Conservation (phyloP, 2,888 invertebrate genomes). For the Drosophila diplacantha region DNA sequence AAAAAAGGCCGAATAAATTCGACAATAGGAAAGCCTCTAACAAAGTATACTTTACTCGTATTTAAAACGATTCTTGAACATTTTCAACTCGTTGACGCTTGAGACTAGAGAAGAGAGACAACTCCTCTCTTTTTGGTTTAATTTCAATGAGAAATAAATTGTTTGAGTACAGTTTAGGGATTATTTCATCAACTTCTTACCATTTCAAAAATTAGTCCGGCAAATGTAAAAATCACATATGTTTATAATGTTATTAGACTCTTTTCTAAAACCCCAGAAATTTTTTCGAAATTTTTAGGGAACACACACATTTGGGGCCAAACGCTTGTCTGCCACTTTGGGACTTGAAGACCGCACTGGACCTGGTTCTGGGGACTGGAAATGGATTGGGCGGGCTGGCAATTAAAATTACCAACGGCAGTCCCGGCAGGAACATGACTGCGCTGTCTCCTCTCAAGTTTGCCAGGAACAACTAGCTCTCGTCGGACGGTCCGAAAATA, state of each 20-base stretch:
- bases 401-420: constrained; percentile 35
- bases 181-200: background rate
- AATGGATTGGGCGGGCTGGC: constrained; percentile 15
- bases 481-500: constrained; percentile 15
- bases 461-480: constrained; percentile 2
- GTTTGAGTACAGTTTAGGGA: background rate
- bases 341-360: constrained; percentile 11
- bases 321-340: constrained; percentile 38
- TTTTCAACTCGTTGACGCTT: constrained; percentile 20
- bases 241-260: background rate
- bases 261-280: background rate
- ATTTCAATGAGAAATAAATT: background rate
- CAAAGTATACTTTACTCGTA: constrained; percentile 25
- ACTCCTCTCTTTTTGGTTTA: background rate
- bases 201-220: too few relatives aligned
- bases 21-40: constrained; percentile 12
- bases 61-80: constrained; percentile 27
- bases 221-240: background rate
- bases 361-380: background rate
- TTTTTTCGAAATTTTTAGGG: constrained; percentile 24
- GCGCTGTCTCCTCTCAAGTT: constrained; percentile 10
- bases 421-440: constrained; percentile 16
- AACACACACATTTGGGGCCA: constrained; percentile 4
- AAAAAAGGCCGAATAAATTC: constrained; percentile 19
- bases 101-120: background rate